Evolutionary conservation across 2,113 vertebrate species (phyloP).

Genomic region (Myocastor coypus): DNA sequence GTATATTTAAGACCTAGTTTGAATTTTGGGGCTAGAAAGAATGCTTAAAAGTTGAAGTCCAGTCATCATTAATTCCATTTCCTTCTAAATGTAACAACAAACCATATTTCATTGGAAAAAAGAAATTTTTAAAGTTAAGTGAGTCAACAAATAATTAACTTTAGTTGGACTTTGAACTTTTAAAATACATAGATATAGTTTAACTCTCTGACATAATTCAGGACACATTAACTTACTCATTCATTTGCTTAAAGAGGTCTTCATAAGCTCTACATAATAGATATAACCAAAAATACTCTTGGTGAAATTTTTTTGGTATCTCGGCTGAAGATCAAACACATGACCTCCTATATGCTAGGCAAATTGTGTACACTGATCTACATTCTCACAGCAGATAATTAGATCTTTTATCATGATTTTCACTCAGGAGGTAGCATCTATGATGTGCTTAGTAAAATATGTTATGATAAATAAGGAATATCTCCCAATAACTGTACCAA

Average conservation of each 20-base stretch:
- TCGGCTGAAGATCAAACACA: background rate
- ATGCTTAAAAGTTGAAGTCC: background rate
- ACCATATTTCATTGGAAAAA: background rate
- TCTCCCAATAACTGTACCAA: background rate
- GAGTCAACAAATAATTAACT: background rate
- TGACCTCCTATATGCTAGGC: background rate
- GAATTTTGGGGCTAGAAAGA: background rate
- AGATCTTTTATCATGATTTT: background rate
- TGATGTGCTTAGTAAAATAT: background rate
- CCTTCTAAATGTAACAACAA: background rate
- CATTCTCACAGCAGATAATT: background rate
- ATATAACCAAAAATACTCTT: background rate
- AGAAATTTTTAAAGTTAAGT: background rate
- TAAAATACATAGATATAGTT: background rate
- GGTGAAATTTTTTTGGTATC: background rate
- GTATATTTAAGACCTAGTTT: background rate
- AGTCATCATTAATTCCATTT: background rate
- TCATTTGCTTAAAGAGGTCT: background rate
- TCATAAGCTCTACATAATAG: background rate
- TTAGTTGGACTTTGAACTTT: background rate
- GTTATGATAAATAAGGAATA: background rate
- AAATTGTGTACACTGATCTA: background rate
- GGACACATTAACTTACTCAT: constrained; percentile 1
- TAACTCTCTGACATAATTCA: background rate
- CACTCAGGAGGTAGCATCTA: background rate